Evolutionary conservation across 2,888 invertebrate species (phyloP).

Genomic region (Scrobipalpa atriplicella): DNA sequence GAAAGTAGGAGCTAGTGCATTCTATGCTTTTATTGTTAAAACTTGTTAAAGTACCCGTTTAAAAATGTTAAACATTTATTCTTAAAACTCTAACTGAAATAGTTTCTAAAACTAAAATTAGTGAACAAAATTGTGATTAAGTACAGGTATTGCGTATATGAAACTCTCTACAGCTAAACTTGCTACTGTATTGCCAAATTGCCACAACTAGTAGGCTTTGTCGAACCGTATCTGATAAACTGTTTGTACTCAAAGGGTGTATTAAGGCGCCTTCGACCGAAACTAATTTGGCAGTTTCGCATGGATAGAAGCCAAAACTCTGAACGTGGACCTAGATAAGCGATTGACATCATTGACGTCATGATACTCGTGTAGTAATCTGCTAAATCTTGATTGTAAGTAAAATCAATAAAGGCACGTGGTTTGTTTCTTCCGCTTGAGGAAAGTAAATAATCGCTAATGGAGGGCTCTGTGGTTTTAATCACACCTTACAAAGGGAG

Average conservation of each 20-base stretch:
- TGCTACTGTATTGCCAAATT: background rate
- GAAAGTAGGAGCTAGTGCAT: too few species aligned
- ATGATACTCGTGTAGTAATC: background rate
- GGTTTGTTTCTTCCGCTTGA: background rate
- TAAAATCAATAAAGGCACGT: background rate
- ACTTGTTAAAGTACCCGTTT: too few species aligned
- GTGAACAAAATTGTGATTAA: too few species aligned
- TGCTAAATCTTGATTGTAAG: background rate
- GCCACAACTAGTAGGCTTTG: background rate
- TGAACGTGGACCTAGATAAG: background rate
- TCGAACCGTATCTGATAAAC: background rate
- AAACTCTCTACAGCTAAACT: too few species aligned
- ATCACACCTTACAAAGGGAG: background rate
- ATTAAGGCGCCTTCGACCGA: conserved; percentile 7
- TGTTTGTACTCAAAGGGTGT: background rate
- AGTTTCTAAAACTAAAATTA: too few species aligned
- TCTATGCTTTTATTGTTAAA: too few species aligned
- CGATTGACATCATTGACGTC: background rate
- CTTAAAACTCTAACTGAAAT: too few species aligned
- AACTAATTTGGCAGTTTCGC: background rate
- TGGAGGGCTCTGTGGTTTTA: background rate
- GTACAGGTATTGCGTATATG: too few species aligned
- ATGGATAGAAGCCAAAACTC: background rate
- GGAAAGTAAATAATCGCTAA: background rate
- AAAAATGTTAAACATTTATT: too few species aligned